Conservation (phyloP, 2,888 invertebrate genomes). For the Odontothrips loti region DNA sequence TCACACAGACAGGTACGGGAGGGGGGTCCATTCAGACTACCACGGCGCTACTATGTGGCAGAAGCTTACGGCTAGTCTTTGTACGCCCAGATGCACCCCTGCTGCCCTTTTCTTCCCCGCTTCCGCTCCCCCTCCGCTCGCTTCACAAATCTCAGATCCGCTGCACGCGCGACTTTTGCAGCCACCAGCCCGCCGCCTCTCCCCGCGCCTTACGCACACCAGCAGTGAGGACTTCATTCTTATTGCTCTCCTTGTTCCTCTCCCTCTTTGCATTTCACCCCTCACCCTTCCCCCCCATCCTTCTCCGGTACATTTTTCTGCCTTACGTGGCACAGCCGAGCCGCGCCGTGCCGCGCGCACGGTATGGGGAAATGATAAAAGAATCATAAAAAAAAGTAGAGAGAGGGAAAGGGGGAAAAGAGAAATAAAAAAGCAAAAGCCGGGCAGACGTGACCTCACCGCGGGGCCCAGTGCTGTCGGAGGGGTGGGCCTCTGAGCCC, state of each 20-base stretch:
- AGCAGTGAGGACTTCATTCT: neutral
- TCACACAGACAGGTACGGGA: neutral
- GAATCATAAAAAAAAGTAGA: neutral
- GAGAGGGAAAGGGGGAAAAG: neutral
- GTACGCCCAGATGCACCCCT: neutral
- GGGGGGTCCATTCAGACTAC: too few species aligned
- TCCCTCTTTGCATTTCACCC: neutral
- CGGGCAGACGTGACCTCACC: neutral
- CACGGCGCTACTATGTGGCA: neutral
- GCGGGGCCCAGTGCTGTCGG: neutral
- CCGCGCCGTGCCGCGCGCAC: neutral
- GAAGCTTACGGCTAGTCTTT: neutral
- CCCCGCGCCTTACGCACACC: neutral
- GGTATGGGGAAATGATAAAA: neutral
- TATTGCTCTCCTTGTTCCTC: neutral
- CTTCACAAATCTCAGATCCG: neutral
- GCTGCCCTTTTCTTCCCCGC: neutral
- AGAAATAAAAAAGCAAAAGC: neutral
- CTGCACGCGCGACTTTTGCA: neutral
- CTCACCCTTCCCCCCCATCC: neutral
- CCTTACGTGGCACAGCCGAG: too few species aligned
- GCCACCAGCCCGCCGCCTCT: neutral
- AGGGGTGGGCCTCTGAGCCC: neutral
- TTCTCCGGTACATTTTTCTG: neutral
- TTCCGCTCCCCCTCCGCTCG: neutral